These are phyloP conservation scores for Coleophora flavipennella DNA, from an alignment of 2,888 invertebrate genomes.

Conservation along the genomic window DNA sequence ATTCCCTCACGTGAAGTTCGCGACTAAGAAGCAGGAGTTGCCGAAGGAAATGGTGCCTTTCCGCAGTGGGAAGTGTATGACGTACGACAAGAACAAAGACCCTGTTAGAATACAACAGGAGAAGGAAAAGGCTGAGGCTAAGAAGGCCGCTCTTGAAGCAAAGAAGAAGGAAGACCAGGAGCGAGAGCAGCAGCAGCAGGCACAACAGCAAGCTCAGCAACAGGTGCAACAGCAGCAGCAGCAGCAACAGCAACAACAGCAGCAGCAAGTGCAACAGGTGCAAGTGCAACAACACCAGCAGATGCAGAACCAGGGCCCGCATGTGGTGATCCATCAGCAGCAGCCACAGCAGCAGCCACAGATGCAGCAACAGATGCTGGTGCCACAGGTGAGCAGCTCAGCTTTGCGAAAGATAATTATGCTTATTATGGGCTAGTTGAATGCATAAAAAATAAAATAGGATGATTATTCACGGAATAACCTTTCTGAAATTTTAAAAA, in stretches of 20 bases:
- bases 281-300: conserved; percentile 60
- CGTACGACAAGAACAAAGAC: conserved; percentile 67
- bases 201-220: conserved; percentile 46
- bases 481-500: too few relatives aligned
- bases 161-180: conserved; percentile 66
- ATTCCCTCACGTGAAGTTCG: conserved; percentile 84
- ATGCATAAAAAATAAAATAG: too few relatives aligned
- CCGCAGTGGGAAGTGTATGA: conserved; percentile 70
- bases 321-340: conserved; percentile 58
- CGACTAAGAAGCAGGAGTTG: conserved; percentile 70
- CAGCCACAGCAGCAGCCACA: conserved; percentile 45
- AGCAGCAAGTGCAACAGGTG: conserved; percentile 53
- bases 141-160: conserved; percentile 64
- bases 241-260: conserved; percentile 45
- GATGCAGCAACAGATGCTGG: conserved; percentile 65
- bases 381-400: conserved; percentile 54
- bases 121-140: conserved; percentile 63
- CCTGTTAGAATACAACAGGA: conserved; percentile 63
- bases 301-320: conserved; percentile 49
- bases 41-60: conserved; percentile 65
- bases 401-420: too few relatives aligned
- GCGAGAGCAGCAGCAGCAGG: conserved; percentile 52
- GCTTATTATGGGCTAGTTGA: too few relatives aligned
- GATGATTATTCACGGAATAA: too few relatives aligned
- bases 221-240: conserved; percentile 40